Percentiles rank a stretch among this genome's conserved stretches.
These are phyloP conservation scores for Leptinotarsa lineolata DNA, from an alignment of 1,140 invertebrate genomes.

Conservation along the genomic window DNA sequence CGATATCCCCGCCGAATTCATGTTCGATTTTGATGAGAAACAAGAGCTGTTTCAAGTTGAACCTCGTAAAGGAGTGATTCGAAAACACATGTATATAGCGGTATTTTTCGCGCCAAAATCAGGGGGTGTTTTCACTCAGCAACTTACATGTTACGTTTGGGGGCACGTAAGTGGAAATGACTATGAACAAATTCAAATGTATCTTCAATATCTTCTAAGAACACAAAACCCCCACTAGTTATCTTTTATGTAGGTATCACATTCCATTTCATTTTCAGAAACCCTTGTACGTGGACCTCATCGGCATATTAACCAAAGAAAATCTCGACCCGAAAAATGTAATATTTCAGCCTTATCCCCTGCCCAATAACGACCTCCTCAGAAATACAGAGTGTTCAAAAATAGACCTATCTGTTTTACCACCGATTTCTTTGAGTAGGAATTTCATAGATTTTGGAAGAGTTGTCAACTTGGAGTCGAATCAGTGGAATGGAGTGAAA, in stretches of 20 bases:
- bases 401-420: neutral
- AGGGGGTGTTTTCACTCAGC: conserved; percentile 30
- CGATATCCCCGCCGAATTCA: conserved; percentile 26
- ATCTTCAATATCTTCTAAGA: neutral
- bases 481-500: neutral
- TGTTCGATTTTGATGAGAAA: conserved; percentile 32
- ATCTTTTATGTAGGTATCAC: no score
- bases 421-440: conserved; percentile 35
- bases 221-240: no score
- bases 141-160: conserved; percentile 37
- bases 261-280: conserved; percentile 30
- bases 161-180: conserved; percentile 38
- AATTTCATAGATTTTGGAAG: conserved; percentile 42
- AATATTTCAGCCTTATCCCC: neutral
- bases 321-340: neutral
- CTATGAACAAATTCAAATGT: neutral
- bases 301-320: conserved; percentile 35
- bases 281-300: conserved; percentile 33
- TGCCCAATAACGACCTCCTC: neutral
- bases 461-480: conserved; percentile 2
- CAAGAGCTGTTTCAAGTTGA: conserved; percentile 29
- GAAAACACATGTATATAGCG: conserved; percentile 27
- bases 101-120: conserved; percentile 39
- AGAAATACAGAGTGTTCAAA: no score
- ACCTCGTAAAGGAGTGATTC: conserved; percentile 10